Percentiles rank a stretch among this genome's conserved stretches.
Evolutionary conservation across 2,888 invertebrate genomes (phyloP).

Genomic region (Apoderus coryli): DNA sequence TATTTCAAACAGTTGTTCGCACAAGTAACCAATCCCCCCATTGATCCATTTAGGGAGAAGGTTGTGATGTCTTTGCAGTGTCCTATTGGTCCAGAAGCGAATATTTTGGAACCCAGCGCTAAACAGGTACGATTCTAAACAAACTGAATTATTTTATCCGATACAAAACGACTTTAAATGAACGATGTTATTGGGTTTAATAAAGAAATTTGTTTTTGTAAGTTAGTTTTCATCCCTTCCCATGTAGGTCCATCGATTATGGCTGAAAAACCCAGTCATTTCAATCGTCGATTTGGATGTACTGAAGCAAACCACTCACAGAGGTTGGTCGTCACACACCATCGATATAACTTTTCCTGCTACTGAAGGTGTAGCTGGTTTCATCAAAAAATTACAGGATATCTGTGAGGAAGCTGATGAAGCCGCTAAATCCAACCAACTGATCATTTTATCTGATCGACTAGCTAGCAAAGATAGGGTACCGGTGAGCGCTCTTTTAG

Average conservation of each 20-base stretch:
- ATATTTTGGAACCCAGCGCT: conserved; percentile 80
- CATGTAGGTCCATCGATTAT: conserved; percentile 53
- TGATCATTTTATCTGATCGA: conserved; percentile 77
- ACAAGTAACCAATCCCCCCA: conserved; percentile 98
- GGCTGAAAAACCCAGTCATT: conserved; percentile 86
- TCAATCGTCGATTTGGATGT: conserved; percentile 84
- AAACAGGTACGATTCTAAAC: conserved; percentile 46
- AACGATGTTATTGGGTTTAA: no score
- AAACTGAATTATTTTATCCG: no score
- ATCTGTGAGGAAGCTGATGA: conserved; percentile 68
- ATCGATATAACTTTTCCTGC: conserved; percentile 77
- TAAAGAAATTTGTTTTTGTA: background rate
- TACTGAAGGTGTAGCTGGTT: conserved; percentile 45
- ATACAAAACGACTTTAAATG: no score
- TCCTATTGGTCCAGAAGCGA: conserved; percentile 92
- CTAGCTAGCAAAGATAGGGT: conserved; percentile 46
- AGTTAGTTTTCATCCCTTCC: background rate
- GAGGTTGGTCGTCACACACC: conserved; percentile 74
- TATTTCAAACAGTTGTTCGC: conserved; percentile 99
- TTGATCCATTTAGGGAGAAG: conserved; percentile 97
- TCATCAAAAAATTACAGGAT: conserved; percentile 62
- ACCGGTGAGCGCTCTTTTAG: conserved; percentile 69
- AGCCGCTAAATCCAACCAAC: conserved; percentile 53
- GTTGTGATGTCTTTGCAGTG: conserved; percentile 97
- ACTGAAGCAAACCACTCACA: conserved; percentile 65